These are phyloP conservation scores for Geotria australis DNA, from an alignment of 2,797 vertebrate species.

Conservation along the genomic window DNA sequence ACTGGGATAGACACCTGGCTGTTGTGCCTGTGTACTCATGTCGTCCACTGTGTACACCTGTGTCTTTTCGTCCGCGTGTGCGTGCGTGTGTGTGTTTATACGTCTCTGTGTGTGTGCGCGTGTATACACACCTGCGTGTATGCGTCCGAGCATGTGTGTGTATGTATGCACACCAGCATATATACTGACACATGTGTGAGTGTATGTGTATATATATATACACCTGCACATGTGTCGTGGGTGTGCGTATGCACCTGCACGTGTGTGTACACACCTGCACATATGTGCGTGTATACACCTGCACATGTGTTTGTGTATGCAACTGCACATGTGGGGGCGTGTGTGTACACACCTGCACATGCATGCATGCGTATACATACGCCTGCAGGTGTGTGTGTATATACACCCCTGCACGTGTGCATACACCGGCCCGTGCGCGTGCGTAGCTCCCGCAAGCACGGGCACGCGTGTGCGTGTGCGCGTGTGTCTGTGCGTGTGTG, in stretches of 20 bases:
- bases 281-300: neutral
- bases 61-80: neutral
- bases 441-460: neutral
- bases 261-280: neutral
- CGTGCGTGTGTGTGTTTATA: neutral
- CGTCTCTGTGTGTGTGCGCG: neutral
- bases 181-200: too few relatives aligned
- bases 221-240: neutral
- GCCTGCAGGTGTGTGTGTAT: neutral
- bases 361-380: neutral
- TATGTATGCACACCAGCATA: neutral
- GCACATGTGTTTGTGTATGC: neutral
- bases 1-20: too few relatives aligned
- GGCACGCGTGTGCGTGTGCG: neutral
- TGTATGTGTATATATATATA: neutral
- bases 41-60: neutral
- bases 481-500: neutral
- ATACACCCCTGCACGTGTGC: neutral
- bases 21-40: too few relatives aligned
- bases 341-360: neutral
- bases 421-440: neutral
- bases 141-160: neutral
- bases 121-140: too few relatives aligned
- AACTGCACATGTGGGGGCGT: neutral
- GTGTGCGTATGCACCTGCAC: neutral